A percentile compares a stretch with the other conserved stretches of the same genome.
Conservation (phyloP, 1,140 invertebrate species). For the Ladona fulva region DNA sequence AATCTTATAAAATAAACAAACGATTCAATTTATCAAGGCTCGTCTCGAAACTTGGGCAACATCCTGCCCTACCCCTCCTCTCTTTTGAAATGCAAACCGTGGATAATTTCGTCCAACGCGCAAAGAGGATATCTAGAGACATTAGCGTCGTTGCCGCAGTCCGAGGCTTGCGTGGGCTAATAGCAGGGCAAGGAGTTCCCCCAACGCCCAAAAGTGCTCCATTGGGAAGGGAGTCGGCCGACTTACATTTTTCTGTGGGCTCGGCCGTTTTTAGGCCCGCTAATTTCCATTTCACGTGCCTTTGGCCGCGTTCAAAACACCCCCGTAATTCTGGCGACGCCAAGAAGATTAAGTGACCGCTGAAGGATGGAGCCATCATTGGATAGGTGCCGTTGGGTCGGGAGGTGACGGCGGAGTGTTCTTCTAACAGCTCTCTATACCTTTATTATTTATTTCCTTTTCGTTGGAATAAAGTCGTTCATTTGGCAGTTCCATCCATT, state of each 20-base stretch:
- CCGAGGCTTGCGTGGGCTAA: neutral
- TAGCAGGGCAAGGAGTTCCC: neutral
- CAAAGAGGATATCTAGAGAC: neutral
- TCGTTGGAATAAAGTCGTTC: no score
- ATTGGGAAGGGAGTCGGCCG: no score
- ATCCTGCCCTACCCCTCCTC: neutral
- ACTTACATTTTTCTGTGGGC: neutral
- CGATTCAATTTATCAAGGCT: conserved; percentile 1
- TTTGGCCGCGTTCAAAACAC: neutral
- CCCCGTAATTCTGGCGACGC: neutral
- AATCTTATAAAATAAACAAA: neutral
- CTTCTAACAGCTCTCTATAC: no score
- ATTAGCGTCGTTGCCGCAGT: neutral
- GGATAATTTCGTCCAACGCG: neutral
- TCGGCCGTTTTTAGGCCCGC: neutral
- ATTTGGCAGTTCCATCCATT: no score
- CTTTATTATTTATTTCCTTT: no score
- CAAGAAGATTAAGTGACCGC: neutral
- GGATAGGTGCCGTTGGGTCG: neutral
- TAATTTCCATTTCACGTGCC: conserved; percentile 4
- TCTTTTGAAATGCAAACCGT: neutral
- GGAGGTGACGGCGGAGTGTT: neutral
- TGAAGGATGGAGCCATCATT: neutral
- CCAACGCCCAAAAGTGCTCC: neutral
- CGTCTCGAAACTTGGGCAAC: neutral